These are phyloP conservation scores for Stenolophus ochropezus DNA, from an alignment of 2,888 invertebrate species.

Conservation along the genomic window DNA sequence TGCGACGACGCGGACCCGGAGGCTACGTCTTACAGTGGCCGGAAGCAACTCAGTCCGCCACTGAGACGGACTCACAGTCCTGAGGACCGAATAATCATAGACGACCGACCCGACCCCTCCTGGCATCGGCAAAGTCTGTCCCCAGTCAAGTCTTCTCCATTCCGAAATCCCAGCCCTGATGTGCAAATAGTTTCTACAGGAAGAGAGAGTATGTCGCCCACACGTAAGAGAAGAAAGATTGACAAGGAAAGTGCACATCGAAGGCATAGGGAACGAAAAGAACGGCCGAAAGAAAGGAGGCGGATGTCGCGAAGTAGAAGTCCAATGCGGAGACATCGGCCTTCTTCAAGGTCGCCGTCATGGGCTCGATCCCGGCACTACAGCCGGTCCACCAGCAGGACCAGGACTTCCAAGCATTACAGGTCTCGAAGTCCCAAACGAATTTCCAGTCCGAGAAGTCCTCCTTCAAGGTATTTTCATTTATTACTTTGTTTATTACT, in stretches of 20 bases:
- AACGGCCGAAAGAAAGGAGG: conserved; percentile 73
- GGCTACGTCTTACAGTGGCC: conserved; percentile 72
- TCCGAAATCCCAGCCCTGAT: conserved; percentile 70
- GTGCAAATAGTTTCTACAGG: conserved; percentile 62
- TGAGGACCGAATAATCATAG: conserved; percentile 39
- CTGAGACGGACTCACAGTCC: background rate
- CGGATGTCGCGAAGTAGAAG: conserved; percentile 78
- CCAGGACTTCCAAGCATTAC: conserved; percentile 72
- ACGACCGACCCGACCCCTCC: conserved; percentile 35
- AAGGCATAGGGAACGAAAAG: conserved; percentile 73
- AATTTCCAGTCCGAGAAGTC: conserved; percentile 58
- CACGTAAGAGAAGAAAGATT: conserved; percentile 70
- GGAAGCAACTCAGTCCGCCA: conserved; percentile 62
- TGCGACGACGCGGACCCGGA: conserved; percentile 75
- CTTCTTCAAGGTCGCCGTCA: conserved; percentile 74
- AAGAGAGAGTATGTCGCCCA: conserved; percentile 69
- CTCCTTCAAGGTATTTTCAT: conserved; percentile 64
- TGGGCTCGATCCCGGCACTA: conserved; percentile 74
- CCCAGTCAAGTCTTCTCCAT: conserved; percentile 68
- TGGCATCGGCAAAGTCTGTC: conserved; percentile 63
- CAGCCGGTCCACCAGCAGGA: conserved; percentile 69
- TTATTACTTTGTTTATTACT: too few species aligned
- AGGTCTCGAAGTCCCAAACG: conserved; percentile 73
- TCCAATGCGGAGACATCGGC: conserved; percentile 76
- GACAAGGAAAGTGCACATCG: conserved; percentile 72